Evolutionary conservation across 2,113 vertebrate species (phyloP).

Genomic region (Sakesphorus luctuosus): DNA sequence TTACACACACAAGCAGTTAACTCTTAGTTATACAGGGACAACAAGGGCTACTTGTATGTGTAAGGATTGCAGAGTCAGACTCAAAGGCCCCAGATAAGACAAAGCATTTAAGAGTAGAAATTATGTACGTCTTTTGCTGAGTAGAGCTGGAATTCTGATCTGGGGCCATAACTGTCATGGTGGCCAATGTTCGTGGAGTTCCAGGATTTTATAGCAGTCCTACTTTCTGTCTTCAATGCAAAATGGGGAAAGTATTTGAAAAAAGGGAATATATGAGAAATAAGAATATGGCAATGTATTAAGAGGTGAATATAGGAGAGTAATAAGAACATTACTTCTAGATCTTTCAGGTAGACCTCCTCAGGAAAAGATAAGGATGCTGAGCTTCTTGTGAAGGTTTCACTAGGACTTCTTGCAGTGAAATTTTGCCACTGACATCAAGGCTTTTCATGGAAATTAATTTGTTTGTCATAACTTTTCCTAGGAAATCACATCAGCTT

Average conservation of each 20-base stretch:
- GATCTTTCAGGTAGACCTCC: neutral
- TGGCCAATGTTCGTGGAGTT: neutral
- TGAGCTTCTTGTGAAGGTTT: neutral
- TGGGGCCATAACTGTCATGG: neutral
- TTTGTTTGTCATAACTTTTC: neutral
- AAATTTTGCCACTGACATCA: neutral
- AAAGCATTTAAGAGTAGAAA: conserved; percentile 24
- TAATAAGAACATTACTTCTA: neutral
- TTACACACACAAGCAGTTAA: neutral
- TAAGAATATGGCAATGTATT: neutral
- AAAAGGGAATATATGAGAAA: neutral
- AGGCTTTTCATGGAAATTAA: neutral
- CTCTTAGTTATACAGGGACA: neutral
- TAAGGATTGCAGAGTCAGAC: conserved; percentile 14
- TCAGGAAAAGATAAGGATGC: neutral
- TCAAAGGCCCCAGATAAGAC: neutral
- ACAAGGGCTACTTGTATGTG: neutral
- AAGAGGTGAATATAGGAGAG: neutral
- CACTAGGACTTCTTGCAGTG: neutral
- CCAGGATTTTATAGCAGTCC: neutral
- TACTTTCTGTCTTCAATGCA: neutral
- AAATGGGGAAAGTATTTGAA: neutral
- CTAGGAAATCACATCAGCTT: neutral
- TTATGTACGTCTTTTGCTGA: neutral
- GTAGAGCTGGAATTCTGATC: neutral